Conservation (phyloP, 2,888 invertebrate genomes). For the Horisme vitalbata region DNA sequence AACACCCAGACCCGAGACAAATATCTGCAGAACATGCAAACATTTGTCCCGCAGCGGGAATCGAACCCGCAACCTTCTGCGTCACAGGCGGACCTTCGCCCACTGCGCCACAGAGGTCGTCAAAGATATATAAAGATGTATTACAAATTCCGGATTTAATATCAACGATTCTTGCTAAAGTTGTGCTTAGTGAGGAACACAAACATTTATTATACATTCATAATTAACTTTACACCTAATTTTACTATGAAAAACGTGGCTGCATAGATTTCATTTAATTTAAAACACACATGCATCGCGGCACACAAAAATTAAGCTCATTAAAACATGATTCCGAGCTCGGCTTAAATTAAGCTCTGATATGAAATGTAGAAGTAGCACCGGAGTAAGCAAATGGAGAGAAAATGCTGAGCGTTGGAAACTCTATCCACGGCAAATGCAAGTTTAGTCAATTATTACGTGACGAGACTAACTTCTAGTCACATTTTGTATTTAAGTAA, state of each 20-base stretch:
- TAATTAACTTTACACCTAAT: too few relatives aligned
- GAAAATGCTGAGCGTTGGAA: conserved; percentile 1
- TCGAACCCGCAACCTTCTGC: too few relatives aligned
- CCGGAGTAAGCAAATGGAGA: conserved; percentile 49
- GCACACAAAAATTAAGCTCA: conserved; percentile 34
- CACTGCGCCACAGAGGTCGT: too few relatives aligned
- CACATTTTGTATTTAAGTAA: background rate
- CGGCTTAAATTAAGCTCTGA: conserved; percentile 62
- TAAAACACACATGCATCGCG: conserved; percentile 5
- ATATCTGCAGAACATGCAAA: too few relatives aligned
- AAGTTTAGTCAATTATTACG: background rate
- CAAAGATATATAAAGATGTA: too few relatives aligned
- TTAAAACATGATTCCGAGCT: conserved; percentile 51
- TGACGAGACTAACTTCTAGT: conserved; percentile 6
- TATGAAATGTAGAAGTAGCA: conserved; percentile 57
- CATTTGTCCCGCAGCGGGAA: too few relatives aligned
- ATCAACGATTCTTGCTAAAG: too few relatives aligned
- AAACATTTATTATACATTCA: too few relatives aligned
- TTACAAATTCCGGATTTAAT: too few relatives aligned
- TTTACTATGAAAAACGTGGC: background rate
- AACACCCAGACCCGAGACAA: too few relatives aligned
- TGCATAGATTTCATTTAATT: conserved; percentile 4
- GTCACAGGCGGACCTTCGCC: too few relatives aligned
- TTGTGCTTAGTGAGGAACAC: too few relatives aligned
- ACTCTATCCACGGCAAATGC: conserved; percentile 9